Evolutionary conservation across 1,140 invertebrate genomes (phyloP).

Genomic region (Anastrepha obliqua): DNA sequence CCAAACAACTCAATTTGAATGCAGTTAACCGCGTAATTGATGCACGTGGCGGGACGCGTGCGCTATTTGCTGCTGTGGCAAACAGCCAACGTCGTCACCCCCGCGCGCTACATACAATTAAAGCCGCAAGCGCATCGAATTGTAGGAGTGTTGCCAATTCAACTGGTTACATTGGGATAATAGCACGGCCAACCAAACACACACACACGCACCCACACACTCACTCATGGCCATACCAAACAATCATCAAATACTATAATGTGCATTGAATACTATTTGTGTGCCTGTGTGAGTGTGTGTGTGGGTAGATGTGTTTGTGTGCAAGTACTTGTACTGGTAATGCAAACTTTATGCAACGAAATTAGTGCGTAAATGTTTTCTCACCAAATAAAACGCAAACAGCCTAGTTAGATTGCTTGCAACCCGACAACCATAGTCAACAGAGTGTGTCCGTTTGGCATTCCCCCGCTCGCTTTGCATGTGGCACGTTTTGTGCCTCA

Average conservation of each 20-base stretch:
- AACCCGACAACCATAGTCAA: background rate
- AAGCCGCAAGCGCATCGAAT: slow-evolving; percentile 50
- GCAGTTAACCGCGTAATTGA: slow-evolving; percentile 74
- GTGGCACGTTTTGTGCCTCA: slow-evolving; percentile 64
- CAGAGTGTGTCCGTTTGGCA: background rate
- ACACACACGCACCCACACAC: background rate
- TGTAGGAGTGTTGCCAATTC: slow-evolving; percentile 56
- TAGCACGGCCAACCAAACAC: background rate
- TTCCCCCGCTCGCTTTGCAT: slow-evolving; percentile 22
- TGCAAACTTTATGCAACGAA: slow-evolving; percentile 61
- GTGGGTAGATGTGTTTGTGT: background rate
- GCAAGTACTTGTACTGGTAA: background rate
- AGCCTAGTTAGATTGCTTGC: background rate
- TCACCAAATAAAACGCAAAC: slow-evolving; percentile 69
- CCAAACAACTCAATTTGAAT: slow-evolving; percentile 74
- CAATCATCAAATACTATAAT: background rate
- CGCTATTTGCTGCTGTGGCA: slow-evolving; percentile 59
- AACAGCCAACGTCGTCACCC: slow-evolving; percentile 5
- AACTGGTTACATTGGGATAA: slow-evolving; percentile 66
- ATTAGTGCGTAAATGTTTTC: slow-evolving; percentile 74
- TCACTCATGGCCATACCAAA: background rate
- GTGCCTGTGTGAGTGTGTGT: background rate
- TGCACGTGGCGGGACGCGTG: slow-evolving; percentile 71
- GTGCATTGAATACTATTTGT: slow-evolving; percentile 17
- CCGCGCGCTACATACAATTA: background rate